These are phyloP conservation scores for Heliocidaris tuberculata DNA, from an alignment of 35 echinoderm and acorn worm species.

Conservation along the genomic window DNA sequence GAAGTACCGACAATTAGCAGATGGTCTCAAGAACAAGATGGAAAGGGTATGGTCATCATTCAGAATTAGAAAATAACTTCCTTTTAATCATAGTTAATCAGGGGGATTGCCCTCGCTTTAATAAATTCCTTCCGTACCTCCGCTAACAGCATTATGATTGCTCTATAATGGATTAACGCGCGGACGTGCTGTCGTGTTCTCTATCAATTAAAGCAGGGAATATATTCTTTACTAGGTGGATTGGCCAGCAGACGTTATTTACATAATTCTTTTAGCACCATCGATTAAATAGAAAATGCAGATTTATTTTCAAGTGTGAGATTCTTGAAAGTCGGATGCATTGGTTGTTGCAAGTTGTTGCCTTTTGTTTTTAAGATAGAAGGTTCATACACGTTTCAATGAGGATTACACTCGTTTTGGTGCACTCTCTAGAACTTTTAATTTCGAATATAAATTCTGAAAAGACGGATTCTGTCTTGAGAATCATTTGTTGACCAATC, in stretches of 20 bases:
- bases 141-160: not conserved
- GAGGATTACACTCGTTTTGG: too few relatives aligned
- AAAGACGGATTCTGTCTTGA: too few relatives aligned
- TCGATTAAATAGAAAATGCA: not conserved
- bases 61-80: not conserved
- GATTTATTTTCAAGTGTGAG: not conserved
- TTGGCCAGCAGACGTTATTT: not conserved
- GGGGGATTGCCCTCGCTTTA: not conserved
- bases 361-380: too few relatives aligned
- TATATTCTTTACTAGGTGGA: not conserved
- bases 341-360: too few relatives aligned
- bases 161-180: not conserved
- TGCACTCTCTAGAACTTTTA: too few relatives aligned
- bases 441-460: too few relatives aligned
- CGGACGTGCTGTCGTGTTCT: not conserved
- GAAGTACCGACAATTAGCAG: conserved; percentile 63
- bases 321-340: too few relatives aligned
- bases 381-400: too few relatives aligned
- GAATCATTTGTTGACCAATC: too few relatives aligned
- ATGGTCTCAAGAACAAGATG: conserved; percentile 53
- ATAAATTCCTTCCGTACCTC: not conserved
- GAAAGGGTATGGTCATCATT: conserved; percentile 56
- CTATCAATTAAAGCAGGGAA: not conserved
- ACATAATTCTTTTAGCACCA: not conserved
- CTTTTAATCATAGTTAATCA: not conserved